A percentile compares a stretch with the other conserved stretches of the same genome.
Evolutionary conservation across 30 jellyfish, hydroid and myxozoan genomes (phyloP).

Genomic region (Calvadosia cruxmelitensis): DNA sequence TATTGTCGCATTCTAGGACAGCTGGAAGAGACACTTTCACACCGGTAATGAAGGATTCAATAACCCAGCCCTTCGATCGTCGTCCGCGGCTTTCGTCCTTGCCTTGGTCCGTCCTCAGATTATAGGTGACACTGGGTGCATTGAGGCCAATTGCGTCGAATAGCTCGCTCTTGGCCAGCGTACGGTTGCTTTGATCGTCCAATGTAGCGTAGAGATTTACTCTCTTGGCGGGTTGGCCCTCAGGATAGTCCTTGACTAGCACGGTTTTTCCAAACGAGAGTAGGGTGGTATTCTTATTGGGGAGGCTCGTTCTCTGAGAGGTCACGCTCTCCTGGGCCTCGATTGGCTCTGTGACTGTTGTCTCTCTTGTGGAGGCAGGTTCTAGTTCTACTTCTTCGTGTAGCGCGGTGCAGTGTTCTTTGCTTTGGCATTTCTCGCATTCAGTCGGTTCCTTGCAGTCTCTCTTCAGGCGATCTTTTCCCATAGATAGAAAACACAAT

Average conservation of each 20-base stretch:
- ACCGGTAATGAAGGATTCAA: conserved; percentile 5
- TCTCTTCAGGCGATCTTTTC: neutral
- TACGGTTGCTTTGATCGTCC: too few species aligned
- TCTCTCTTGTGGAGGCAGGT: neutral
- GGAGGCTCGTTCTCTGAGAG: too few species aligned
- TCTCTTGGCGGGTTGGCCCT: too few species aligned
- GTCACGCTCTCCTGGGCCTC: neutral
- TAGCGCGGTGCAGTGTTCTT: neutral
- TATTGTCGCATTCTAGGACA: conserved; percentile 26
- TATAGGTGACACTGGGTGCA: conserved; percentile 9
- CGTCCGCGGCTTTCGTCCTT: conserved; percentile 10
- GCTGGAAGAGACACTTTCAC: conserved; percentile 5
- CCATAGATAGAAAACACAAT: too few species aligned
- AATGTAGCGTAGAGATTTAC: too few species aligned
- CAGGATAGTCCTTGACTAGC: too few species aligned
- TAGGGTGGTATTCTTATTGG: too few species aligned
- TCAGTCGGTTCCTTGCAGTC: neutral
- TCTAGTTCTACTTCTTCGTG: neutral
- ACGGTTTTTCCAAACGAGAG: too few species aligned
- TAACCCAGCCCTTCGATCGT: conserved; percentile 7
- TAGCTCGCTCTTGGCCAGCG: too few species aligned
- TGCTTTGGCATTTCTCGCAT: neutral
- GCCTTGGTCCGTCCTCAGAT: conserved; percentile 19
- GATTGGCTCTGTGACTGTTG: neutral
- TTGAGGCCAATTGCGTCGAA: too few species aligned